A percentile compares a stretch with the other conserved stretches of the same genome.
phyloP scores from a whole-genome alignment of 2,113 vertebrate genomes.

The Chinchilla lanigera region DNA sequence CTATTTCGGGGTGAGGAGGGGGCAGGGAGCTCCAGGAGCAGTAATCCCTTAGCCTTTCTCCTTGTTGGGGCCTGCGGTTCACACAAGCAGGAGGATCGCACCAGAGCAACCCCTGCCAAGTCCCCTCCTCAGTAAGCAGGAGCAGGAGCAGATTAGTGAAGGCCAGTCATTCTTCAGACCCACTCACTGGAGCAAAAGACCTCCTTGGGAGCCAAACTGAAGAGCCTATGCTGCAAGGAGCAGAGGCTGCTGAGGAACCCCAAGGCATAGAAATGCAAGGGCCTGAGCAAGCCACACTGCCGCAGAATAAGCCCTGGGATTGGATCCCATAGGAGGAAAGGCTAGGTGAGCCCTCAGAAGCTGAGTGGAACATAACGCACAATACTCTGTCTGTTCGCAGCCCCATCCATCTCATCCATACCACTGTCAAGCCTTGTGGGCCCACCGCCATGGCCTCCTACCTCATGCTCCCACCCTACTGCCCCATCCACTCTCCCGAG shows the following conservation, averaged over 20 bases:
- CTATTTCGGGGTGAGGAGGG: conserved; percentile 79
- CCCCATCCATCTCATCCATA: neutral
- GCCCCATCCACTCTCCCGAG: neutral
- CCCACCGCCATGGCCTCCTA: neutral
- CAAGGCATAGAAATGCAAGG: conserved; percentile 18
- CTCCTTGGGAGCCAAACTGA: conserved; percentile 69
- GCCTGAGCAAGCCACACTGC: neutral
- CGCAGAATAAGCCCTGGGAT: conserved; percentile 86
- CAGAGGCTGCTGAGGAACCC: conserved; percentile 33
- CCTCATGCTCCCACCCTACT: neutral
- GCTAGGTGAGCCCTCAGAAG: conserved; percentile 7
- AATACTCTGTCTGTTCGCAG: neutral
- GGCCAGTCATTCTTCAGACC: conserved; percentile 66
- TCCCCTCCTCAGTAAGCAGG: conserved; percentile 48
- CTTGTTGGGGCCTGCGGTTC: conserved; percentile 11
- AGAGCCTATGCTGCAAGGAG: conserved; percentile 5
- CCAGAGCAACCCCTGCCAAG: conserved; percentile 61
- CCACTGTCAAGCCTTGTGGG: neutral
- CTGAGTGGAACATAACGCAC: neutral
- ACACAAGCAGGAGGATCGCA: conserved; percentile 31
- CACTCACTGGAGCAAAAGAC: conserved; percentile 80
- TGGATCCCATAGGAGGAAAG: conserved; percentile 76
- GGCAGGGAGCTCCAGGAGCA: conserved; percentile 84
- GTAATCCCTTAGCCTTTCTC: conserved; percentile 86
- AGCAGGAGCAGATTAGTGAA: conserved; percentile 67